Evolutionary conservation across 2,888 invertebrate species (phyloP).

Genomic region (Meghimatium bilineatum): DNA sequence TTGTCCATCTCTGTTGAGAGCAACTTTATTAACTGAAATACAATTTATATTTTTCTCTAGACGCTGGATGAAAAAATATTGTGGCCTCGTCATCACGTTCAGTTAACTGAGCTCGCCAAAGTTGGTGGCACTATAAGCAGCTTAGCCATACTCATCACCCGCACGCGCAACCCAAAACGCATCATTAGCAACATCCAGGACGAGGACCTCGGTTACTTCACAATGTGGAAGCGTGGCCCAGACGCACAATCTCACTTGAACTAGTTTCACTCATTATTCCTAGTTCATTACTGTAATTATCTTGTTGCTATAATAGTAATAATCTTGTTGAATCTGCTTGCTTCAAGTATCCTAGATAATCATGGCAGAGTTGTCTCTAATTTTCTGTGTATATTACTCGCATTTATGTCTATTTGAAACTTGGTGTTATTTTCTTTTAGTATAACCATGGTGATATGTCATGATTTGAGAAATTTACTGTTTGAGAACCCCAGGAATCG

Average conservation of each 20-base stretch:
- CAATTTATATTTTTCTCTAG: conserved; percentile 55
- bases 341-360: background rate
- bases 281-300: background rate
- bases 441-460: no score
- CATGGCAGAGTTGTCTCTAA: background rate
- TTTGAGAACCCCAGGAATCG: no score
- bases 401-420: no score
- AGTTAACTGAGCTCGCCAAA: conserved; percentile 88
- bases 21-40: no score
- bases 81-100: conserved; percentile 87
- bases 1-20: no score
- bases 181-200: conserved; percentile 66
- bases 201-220: conserved; percentile 56
- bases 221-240: conserved; percentile 48
- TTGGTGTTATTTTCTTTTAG: background rate
- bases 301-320: background rate
- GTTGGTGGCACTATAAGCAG: conserved; percentile 88
- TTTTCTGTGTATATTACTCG: no score
- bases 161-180: conserved; percentile 73
- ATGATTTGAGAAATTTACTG: no score
- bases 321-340: background rate
- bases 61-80: conserved; percentile 91
- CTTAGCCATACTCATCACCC: conserved; percentile 85
- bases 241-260: conserved; percentile 3
- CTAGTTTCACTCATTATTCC: background rate